Evolutionary conservation across 2,113 vertebrate species (phyloP), one percentile per base, ranked within the genome.

Genomic region (Lophochroa leadbeateri): DNA sequence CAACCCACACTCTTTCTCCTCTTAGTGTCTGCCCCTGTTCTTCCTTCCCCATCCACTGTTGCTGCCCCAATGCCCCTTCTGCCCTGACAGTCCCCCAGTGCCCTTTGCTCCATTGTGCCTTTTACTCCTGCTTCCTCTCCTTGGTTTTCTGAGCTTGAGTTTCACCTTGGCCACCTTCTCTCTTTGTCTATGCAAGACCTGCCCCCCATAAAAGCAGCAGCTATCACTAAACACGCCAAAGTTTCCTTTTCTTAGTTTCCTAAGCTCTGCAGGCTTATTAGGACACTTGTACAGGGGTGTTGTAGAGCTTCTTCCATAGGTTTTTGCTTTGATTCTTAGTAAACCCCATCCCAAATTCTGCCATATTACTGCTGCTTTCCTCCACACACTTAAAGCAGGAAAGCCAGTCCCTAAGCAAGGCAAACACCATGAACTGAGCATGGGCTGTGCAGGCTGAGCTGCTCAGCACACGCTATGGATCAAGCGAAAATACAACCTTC

Each of bases 401-500:
- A 27, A 61, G 14, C 8, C 16, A 12, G 23, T 5, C 33, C 71
- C 53, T 17, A 27, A 41, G 18, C 16, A 25, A 50, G 68, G 44
- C 44, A 43, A 74, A 46, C 7, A 33, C n/a, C 4, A 14, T 7
- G 8, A 29, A 53, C 18, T 37, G 52, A 33, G 39, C 6, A 6
- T 29, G 71, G 57, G 43, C 39, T 60, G 1, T 13, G 28, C 78
- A 63, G 84, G 31, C 27, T 55, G 47, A 83, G 60, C 60, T 23
- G 4, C 68, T 68, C 21, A 4, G 58, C 2, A 7, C 25, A 2
- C 28, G 43, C 33, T 58, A 41, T 0, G 1, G 2, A 17, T 37
- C 55, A 58, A 75, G 74, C 9, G 9, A 63, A 89, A 82, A 4
- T 0, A n/a, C 5, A 64, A 2, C 58, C 84, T 81, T 8, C 24